Evolutionary conservation across 2,113 vertebrate genomes (phyloP).

Genomic region (Petrocephalus zakoni): DNA sequence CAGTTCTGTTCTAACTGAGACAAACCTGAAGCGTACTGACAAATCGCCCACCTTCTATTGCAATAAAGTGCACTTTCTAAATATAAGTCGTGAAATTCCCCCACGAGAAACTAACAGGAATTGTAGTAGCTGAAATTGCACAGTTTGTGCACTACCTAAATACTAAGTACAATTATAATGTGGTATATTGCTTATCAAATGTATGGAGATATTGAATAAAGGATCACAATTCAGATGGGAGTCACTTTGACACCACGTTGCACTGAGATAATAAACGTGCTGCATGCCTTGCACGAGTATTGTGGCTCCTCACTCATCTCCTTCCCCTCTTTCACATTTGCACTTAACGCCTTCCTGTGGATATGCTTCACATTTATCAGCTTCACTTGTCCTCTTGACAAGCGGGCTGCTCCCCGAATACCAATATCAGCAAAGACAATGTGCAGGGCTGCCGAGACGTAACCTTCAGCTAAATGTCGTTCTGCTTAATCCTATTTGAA

Average conservation of each 20-base stretch:
- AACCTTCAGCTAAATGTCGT: constrained; percentile 81
- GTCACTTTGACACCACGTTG: neutral
- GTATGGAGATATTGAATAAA: neutral
- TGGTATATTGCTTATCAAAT: neutral
- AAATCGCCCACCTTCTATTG: neutral
- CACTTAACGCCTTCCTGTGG: constrained; percentile 74
- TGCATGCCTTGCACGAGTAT: constrained; percentile 1
- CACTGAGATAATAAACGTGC: neutral
- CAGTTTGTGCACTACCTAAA: neutral
- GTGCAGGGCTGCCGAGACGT: constrained; percentile 54
- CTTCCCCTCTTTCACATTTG: constrained; percentile 63
- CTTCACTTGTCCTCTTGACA: constrained; percentile 74
- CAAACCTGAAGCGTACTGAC: neutral
- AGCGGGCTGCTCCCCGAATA: constrained; percentile 69
- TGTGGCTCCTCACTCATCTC: neutral
- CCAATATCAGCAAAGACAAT: constrained; percentile 77
- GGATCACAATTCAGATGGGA: neutral
- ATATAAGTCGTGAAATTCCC: neutral
- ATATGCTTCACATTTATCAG: constrained; percentile 74
- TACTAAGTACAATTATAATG: neutral
- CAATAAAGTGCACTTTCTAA: constrained; percentile 1
- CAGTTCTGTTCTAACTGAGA: neutral
- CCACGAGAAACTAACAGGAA: neutral
- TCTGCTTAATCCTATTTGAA: constrained; percentile 81
- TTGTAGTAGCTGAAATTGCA: neutral